Evolutionary conservation across 2,888 invertebrate species (phyloP).

Genomic region (Podabrus alpinus): DNA sequence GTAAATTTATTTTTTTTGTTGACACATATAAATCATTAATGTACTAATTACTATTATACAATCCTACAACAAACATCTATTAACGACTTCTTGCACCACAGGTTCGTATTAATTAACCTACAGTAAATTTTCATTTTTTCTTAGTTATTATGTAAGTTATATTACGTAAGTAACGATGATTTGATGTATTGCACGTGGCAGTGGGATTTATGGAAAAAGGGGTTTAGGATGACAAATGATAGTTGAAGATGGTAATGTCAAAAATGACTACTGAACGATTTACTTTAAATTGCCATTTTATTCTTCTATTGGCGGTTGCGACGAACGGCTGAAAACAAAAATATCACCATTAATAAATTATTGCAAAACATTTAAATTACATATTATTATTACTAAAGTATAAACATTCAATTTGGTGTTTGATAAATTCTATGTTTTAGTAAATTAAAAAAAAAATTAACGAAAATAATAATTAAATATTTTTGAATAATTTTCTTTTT

Average conservation of each 20-base stretch:
- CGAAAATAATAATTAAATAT: too few relatives aligned
- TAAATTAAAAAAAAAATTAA: too few relatives aligned
- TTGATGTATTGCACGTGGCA: conserved; percentile 42
- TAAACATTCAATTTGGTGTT: background rate
- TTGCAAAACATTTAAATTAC: background rate
- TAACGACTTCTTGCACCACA: conserved; percentile 40
- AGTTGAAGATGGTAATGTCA: conserved; percentile 32
- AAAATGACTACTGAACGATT: conserved; percentile 44
- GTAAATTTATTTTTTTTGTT: conserved; percentile 23
- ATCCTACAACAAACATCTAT: conserved; percentile 52
- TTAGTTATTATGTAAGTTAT: conserved; percentile 38
- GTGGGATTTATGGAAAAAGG: conserved; percentile 31
- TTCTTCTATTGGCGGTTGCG: conserved; percentile 53
- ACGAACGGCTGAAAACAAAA: conserved; percentile 50
- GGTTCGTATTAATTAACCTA: conserved; percentile 34
- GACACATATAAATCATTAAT: conserved; percentile 32
- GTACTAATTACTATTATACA: conserved; percentile 44
- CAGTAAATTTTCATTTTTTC: conserved; percentile 41
- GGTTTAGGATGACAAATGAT: conserved; percentile 19
- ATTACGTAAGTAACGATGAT: conserved; percentile 29
- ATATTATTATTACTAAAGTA: background rate
- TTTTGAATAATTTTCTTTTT: too few relatives aligned
- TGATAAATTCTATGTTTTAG: background rate
- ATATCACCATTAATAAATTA: background rate
- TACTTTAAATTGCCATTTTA: conserved; percentile 41